Conservation (phyloP, 2,113 vertebrate genomes). For the Mus musculus region DNA sequence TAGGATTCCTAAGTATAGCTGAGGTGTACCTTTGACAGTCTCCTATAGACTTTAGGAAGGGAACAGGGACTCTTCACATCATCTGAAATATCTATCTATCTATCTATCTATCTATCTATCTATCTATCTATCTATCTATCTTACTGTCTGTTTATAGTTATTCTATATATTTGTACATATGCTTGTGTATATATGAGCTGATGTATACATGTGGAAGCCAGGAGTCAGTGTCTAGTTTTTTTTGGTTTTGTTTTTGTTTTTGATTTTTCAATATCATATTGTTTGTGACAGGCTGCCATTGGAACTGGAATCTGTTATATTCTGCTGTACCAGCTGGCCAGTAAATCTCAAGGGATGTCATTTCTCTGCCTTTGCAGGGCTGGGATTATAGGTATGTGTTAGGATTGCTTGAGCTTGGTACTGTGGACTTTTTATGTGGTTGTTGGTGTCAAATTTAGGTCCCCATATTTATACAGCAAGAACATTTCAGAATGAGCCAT, state of each 20-base stretch:
- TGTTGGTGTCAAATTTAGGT: neutral
- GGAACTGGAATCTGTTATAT: too few relatives aligned
- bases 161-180: neutral
- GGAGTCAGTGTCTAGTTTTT: neutral
- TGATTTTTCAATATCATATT: neutral
- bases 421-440: neutral
- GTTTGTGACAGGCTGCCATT: too few relatives aligned
- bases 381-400: neutral
- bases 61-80: too few relatives aligned
- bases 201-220: neutral
- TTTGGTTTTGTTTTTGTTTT: too few relatives aligned
- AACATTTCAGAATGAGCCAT: neutral
- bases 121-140: neutral
- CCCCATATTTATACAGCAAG: neutral
- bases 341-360: neutral
- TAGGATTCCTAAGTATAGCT: neutral
- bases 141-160: neutral
- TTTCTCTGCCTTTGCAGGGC: neutral
- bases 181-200: neutral
- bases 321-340: neutral
- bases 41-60: neutral
- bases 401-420: neutral
- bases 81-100: neutral
- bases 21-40: neutral
- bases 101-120: neutral